Evolutionary conservation across 2,888 invertebrate species (phyloP).

Genomic region (Napeogenes inachia): DNA sequence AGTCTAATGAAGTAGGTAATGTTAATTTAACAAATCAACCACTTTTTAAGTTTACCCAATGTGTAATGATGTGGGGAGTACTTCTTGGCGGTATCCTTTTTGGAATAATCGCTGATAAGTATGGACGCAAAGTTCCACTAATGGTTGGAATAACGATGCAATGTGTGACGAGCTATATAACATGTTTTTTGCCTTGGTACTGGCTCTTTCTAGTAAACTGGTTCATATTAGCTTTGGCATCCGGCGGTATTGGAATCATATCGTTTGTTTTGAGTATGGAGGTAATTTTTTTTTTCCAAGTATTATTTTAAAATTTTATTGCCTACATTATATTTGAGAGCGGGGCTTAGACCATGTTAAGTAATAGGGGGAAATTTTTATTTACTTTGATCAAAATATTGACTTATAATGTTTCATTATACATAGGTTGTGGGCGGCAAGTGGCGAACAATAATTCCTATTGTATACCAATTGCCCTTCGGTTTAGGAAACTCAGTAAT

Average conservation of each 20-base stretch:
- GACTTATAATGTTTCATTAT: not conserved
- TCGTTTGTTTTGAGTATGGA: constrained; percentile 83
- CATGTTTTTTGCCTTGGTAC: constrained; percentile 74
- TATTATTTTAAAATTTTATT: not conserved
- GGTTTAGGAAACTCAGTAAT: constrained; percentile 78
- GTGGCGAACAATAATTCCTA: constrained; percentile 78
- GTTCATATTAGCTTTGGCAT: constrained; percentile 77
- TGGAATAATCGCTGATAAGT: constrained; percentile 78
- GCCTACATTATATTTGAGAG: no score
- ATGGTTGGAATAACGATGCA: constrained; percentile 76
- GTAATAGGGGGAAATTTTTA: not conserved
- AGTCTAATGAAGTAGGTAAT: not conserved
- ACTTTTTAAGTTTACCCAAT: constrained; percentile 72
- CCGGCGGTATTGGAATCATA: constrained; percentile 80
- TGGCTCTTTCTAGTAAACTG: constrained; percentile 72
- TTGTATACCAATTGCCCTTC: constrained; percentile 80
- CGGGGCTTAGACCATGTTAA: no score
- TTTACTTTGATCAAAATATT: not conserved
- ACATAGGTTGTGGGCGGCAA: constrained; percentile 76
- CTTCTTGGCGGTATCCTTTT: constrained; percentile 79
- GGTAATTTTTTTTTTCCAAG: constrained; percentile 41
- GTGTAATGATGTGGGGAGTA: constrained; percentile 80
- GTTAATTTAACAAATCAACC: not conserved
- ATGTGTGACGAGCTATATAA: constrained; percentile 67
- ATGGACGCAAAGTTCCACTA: constrained; percentile 78